Base-by-base conservation (phyloP, 1,140 invertebrate genomes). In the Drosophila kanapiae region DNA sequence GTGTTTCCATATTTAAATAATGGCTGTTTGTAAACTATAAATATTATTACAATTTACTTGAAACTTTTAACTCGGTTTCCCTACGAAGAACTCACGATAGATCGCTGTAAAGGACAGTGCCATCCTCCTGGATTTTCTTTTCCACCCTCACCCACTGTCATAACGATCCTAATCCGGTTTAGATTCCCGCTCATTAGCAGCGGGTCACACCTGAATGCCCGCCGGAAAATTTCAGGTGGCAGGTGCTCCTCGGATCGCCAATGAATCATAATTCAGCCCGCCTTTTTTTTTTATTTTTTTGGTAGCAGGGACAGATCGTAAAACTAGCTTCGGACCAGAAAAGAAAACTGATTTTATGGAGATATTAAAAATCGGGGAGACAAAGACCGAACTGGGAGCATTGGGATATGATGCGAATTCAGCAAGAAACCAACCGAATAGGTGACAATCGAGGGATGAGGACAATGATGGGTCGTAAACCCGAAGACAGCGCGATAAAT, bases 401-500 rank as follows among this genome's bases (percentile, higher is more conserved):
- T 4, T 56, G 45, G 40, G 9, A 60, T 10, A 7, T 9, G 43
- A 42, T 69, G 48, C 62, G 63, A 68, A 68, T 70, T 49, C 67
- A 38, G 23, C 27, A n/a, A 56, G 31, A 75, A 60, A 29, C 18
- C 27, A 78, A 45, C 79, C 59, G 43, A 71, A 82, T 60, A 79
- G 82, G 79, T 82, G 79, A 82, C 83, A 82, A 87, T 79, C 82
- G 64, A 67, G 64, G 67, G 64, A 60, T 72, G 60, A 77, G 58
- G 11, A 35, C 69, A 68, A 75, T 62, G 64, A 85, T 64, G 37
- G 80, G 47, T 87, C 80, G 84, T 87, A 83, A 88, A 86, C 78
- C 69, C 69, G 64, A 85, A 76, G 82, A 87, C 69, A 61, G 69
- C 64, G 62, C 72, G 70, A 82, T 87, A 87, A 87, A 86, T 82